A percentile compares a stretch with the other conserved stretches of the same genome.
These are phyloP conservation scores for Calliscelio sp. DNA, from an alignment of 2,888 invertebrate genomes.

Conservation along the genomic window DNA sequence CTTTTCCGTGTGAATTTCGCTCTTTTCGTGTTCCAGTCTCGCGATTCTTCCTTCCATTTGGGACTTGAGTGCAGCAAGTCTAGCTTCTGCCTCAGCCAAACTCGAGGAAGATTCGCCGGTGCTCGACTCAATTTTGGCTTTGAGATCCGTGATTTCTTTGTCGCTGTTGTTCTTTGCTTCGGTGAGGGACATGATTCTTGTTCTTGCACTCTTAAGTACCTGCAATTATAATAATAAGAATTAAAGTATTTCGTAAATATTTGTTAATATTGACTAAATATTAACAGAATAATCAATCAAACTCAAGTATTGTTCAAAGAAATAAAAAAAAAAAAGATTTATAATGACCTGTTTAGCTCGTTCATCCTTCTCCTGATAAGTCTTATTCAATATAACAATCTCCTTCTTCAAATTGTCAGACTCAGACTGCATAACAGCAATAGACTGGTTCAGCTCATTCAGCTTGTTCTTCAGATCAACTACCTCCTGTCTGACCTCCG, in stretches of 20 bases:
- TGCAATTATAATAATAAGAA: no score
- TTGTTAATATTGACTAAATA: no score
- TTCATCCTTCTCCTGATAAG: conserved; percentile 89
- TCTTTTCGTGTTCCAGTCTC: conserved; percentile 91
- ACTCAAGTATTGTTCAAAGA: no score
- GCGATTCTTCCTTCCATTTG: conserved; percentile 90
- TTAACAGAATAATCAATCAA: no score
- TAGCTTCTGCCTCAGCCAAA: conserved; percentile 83
- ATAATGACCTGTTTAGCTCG: conserved; percentile 87
- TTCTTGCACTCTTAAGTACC: conserved; percentile 91
- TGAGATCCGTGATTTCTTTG: conserved; percentile 82
- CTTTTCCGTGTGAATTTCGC: conserved; percentile 88
- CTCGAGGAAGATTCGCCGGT: conserved; percentile 78
- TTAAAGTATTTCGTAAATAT: no score
- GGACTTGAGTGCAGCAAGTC: conserved; percentile 89
- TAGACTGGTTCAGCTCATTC: conserved; percentile 84
- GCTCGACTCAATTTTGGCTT: conserved; percentile 80
- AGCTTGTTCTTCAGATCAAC: conserved; percentile 80
- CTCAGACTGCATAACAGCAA: conserved; percentile 87
- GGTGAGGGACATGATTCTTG: conserved; percentile 90
- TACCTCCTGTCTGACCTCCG: conserved; percentile 84
- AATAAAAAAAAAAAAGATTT: no score
- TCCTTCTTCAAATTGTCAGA: conserved; percentile 90
- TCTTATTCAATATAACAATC: conserved; percentile 88
- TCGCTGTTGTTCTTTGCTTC: conserved; percentile 88